These are phyloP conservation scores for Thymelicus sylvestris DNA, from an alignment of 2,888 invertebrate genomes.

Conservation along the genomic window DNA sequence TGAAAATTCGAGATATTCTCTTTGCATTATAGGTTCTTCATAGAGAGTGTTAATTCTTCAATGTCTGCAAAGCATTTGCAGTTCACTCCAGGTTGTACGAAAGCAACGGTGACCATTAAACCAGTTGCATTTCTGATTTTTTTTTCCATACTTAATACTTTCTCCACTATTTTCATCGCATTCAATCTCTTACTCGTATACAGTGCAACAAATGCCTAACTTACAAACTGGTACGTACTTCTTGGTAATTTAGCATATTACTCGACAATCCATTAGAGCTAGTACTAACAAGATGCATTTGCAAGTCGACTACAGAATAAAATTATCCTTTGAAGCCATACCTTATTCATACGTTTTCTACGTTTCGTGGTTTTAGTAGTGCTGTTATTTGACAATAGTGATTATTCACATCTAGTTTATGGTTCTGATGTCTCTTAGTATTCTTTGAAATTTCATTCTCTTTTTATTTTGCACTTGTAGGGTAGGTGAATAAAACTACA, in stretches of 20 bases:
- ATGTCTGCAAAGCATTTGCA: too few relatives aligned
- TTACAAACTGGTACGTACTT: conserved; percentile 6
- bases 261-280: conserved; percentile 26
- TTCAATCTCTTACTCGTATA: neutral
- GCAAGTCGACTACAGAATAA: conserved; percentile 21
- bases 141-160: too few relatives aligned
- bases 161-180: neutral
- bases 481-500: too few relatives aligned
- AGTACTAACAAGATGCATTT: conserved; percentile 26
- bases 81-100: too few relatives aligned
- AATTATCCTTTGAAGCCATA: conserved; percentile 16
- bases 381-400: neutral
- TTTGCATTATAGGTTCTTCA: too few relatives aligned
- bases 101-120: too few relatives aligned
- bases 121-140: too few relatives aligned
- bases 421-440: too few relatives aligned
- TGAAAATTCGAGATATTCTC: too few relatives aligned
- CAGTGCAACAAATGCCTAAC: neutral
- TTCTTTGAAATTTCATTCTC: too few relatives aligned
- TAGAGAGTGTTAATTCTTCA: too few relatives aligned
- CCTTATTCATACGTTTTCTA: conserved; percentile 3
- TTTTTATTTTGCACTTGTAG: too few relatives aligned
- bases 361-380: neutral
- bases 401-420: neutral
- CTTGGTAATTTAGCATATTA: conserved; percentile 22